These are phyloP conservation scores for Ailuropoda melanoleuca DNA, from an alignment of 2,113 vertebrate genomes.

Conservation along the genomic window DNA sequence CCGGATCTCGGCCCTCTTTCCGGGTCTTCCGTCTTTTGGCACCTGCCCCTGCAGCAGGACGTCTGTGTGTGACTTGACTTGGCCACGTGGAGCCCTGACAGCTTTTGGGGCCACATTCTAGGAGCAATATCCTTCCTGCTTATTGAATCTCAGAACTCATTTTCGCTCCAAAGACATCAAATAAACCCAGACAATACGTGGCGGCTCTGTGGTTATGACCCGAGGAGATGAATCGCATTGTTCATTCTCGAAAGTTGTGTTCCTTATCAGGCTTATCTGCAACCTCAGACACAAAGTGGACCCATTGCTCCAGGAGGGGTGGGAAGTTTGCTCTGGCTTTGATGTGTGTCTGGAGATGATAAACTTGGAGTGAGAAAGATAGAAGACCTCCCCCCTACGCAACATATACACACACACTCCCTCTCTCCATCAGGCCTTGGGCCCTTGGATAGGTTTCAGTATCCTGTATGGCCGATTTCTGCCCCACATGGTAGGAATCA, in stretches of 20 bases:
- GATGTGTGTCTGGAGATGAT: background rate
- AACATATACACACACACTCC: background rate
- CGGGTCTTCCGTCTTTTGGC: background rate
- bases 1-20: background rate
- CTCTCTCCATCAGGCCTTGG: background rate
- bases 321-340: background rate
- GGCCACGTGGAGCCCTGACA: background rate
- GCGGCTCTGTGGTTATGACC: background rate
- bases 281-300: background rate
- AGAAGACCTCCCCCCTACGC: background rate
- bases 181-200: background rate
- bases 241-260: background rate
- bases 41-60: background rate
- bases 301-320: background rate
- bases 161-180: background rate
- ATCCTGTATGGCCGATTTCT: background rate
- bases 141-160: slow-evolving; percentile 58
- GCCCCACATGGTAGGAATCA: background rate
- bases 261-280: background rate
- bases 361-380: background rate
- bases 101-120: background rate
- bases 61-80: background rate
- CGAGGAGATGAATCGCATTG: background rate
- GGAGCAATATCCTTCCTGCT: slow-evolving; percentile 46
- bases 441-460: background rate